Evolutionary conservation across 2,888 invertebrate species (phyloP).

Genomic region (Xanthorhoe designata): DNA sequence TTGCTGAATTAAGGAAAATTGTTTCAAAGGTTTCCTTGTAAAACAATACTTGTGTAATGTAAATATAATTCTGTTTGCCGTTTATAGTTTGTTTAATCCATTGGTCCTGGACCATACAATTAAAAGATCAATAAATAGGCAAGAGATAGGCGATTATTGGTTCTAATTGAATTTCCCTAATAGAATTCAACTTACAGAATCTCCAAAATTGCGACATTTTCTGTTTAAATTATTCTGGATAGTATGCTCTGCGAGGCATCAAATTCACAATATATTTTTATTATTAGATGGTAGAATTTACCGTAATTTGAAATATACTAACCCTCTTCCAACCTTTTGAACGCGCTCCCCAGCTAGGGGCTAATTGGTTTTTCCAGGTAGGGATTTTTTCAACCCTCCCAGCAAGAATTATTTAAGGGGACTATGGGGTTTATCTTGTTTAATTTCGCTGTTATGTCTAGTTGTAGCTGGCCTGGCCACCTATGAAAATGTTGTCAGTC

Average conservation of each 20-base stretch:
- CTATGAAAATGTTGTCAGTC: not conserved
- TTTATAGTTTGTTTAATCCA: not conserved
- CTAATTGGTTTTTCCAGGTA: slow-evolving; percentile 38
- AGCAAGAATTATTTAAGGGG: slow-evolving; percentile 13
- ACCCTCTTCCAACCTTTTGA: slow-evolving; percentile 8
- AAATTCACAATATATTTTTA: not conserved
- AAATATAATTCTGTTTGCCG: not conserved
- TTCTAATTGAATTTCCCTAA: too few species aligned
- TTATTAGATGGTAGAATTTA: not conserved
- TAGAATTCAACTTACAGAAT: too few species aligned
- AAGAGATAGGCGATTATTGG: too few species aligned
- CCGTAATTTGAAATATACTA: slow-evolving; percentile 1
- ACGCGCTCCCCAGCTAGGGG: slow-evolving; percentile 17
- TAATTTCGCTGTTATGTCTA: not conserved
- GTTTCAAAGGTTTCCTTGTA: not conserved
- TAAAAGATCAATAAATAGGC: too few species aligned
- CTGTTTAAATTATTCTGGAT: too few species aligned
- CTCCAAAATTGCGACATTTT: too few species aligned
- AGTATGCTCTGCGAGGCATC: not conserved
- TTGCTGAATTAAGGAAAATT: slow-evolving; percentile 7
- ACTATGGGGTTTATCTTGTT: slow-evolving; percentile 13
- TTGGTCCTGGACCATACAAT: too few species aligned
- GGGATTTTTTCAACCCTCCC: slow-evolving; percentile 26
- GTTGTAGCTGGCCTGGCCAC: not conserved
- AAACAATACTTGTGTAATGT: not conserved